Conservation (phyloP, 2,797 vertebrate species). For the Dermochelys coriacea region DNA sequence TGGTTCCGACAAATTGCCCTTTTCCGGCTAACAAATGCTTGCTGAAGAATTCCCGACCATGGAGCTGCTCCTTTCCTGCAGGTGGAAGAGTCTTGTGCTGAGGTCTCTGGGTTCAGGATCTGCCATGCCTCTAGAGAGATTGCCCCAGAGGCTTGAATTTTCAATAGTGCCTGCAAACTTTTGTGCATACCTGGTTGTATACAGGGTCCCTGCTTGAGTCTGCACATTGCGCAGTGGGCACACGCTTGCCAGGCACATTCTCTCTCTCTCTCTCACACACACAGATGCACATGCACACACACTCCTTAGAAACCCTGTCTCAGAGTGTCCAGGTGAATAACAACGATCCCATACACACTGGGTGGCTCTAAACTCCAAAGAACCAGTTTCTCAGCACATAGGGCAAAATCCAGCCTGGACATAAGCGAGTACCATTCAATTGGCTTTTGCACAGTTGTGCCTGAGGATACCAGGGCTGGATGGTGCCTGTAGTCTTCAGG, state of each 20-base stretch:
- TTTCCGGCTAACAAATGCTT: not conserved
- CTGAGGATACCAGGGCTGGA: not conserved
- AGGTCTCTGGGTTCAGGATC: too few species aligned
- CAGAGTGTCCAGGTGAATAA: not conserved
- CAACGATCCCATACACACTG: not conserved
- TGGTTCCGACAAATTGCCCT: not conserved
- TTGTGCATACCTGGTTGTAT: too few species aligned
- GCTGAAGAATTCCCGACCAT: fast-evolving
- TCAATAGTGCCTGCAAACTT: not conserved
- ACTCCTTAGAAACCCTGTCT: not conserved
- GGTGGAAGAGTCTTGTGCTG: not conserved
- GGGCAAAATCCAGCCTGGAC: not conserved
- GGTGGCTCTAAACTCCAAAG: not conserved
- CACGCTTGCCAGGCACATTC: fast-evolving
- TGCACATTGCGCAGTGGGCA: not conserved
- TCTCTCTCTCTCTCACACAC: not conserved
- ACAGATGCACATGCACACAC: fast-evolving
- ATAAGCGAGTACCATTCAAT: not conserved
- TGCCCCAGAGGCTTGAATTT: not conserved
- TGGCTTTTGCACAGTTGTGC: not conserved
- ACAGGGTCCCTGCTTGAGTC: not conserved
- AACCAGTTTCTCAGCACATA: not conserved
- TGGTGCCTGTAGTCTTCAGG: not conserved
- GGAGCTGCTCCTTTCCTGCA: too few species aligned
- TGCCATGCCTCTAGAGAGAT: not conserved